A percentile compares a stretch with the other conserved stretches of the same genome.
Conservation (phyloP, 2,113 vertebrate species). For the Trichomycterus rosablanca region DNA sequence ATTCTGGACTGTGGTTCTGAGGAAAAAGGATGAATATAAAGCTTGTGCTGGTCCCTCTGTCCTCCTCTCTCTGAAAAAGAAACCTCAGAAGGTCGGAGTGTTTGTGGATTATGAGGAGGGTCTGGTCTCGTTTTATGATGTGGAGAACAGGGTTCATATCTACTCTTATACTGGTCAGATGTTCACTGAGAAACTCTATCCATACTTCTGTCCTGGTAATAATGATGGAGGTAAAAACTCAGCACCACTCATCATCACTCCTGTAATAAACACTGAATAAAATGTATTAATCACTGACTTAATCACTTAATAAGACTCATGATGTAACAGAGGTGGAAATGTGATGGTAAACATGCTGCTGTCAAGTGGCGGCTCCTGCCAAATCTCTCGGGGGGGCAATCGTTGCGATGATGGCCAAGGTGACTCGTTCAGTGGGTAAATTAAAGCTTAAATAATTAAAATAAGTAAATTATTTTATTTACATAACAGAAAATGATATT, state of each 20-base stretch:
- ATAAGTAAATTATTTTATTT: too few relatives aligned
- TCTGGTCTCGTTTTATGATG: slow-evolving; percentile 15
- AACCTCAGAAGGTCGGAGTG: slow-evolving; percentile 5
- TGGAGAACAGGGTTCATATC: slow-evolving; percentile 3
- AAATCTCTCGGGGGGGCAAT: too few relatives aligned
- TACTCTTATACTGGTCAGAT: slow-evolving; percentile 23
- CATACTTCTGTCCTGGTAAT: not conserved
- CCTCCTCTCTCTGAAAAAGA: not conserved
- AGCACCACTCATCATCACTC: slow-evolving; percentile 1
- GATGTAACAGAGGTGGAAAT: too few relatives aligned
- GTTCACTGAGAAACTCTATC: slow-evolving; percentile 19
- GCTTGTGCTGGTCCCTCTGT: not conserved
- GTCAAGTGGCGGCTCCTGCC: too few relatives aligned
- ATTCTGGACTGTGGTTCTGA: not conserved
- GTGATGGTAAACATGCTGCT: too few relatives aligned
- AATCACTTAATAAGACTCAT: not conserved
- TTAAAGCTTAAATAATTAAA: too few relatives aligned
- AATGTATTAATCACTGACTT: too few relatives aligned
- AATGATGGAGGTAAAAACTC: not conserved
- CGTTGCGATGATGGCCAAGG: too few relatives aligned
- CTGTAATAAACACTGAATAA: not conserved
- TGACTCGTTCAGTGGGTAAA: too few relatives aligned
- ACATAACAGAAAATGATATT: too few relatives aligned
- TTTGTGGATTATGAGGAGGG: slow-evolving; percentile 17
- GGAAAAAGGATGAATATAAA: not conserved